Percentiles rank a stretch among this genome's conserved stretches.
Evolutionary conservation across 2,888 invertebrate species (phyloP).

Genomic region (Tethea ocularis): DNA sequence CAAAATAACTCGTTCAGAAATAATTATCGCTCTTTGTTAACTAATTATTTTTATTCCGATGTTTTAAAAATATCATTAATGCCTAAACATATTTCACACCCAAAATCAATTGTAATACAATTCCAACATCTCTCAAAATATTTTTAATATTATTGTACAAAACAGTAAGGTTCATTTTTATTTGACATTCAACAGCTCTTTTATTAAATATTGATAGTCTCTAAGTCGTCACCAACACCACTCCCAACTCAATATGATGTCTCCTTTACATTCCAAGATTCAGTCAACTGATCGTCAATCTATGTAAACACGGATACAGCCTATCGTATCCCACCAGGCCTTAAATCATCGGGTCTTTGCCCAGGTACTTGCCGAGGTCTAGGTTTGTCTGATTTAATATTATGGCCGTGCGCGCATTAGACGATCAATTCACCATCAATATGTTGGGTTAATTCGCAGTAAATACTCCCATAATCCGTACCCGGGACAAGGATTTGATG

Average conservation of each 20-base stretch:
- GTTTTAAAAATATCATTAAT: too few species aligned
- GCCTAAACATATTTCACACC: too few species aligned
- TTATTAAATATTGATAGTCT: too few species aligned
- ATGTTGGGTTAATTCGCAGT: constrained; percentile 75
- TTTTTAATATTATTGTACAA: too few species aligned
- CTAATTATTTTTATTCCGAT: too few species aligned
- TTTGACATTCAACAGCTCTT: too few species aligned
- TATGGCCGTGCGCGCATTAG: constrained; percentile 76
- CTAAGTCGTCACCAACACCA: too few species aligned
- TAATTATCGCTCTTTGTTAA: too few species aligned
- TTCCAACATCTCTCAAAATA: too few species aligned
- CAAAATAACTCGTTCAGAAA: too few species aligned
- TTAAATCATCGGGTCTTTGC: constrained; percentile 79
- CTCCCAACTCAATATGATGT: constrained; percentile 17
- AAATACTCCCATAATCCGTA: constrained; percentile 67
- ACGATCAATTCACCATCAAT: constrained; percentile 80
- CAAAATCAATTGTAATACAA: too few species aligned
- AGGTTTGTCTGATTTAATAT: constrained; percentile 76
- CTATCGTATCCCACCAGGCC: constrained; percentile 34
- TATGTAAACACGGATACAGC: constrained; percentile 49
- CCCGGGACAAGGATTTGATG: constrained; percentile 50
- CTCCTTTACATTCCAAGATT: constrained; percentile 15
- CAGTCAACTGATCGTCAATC: constrained; percentile 42
- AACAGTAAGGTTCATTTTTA: too few species aligned
- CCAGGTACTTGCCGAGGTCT: constrained; percentile 59